Base-by-base conservation (phyloP, 2,888 invertebrate species). In the Lysandra bellargus region DNA sequence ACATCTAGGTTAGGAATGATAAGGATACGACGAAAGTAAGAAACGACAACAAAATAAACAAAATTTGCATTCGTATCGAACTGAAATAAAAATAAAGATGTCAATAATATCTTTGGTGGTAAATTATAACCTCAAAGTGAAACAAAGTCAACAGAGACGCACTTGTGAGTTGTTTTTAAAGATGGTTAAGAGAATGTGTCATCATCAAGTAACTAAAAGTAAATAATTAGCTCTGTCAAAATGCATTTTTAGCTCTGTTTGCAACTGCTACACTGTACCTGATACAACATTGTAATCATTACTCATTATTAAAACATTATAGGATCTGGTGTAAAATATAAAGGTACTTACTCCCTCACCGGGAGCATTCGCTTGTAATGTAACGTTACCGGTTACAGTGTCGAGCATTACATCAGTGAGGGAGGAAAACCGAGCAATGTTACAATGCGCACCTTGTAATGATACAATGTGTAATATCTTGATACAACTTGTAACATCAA, bases 1-100 rank as follows among this genome's bases (percentile, higher is more conserved):
- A 69, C 33, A 69, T 69, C 69, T 69, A 69, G 69, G 69, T 69
- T 69, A 69, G 69, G 69, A 69, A 69, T 69, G 69, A 69, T 69
- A 69, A 14, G 33, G 69, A 69, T 14, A 69, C 57, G 57, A 57
- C 17, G 57, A 57, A 5, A 69, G 14, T 37, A 33, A 33, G 14
- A 69, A 69, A 69, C 69, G 33, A 69, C 4, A 1, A 7, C 37
- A 6, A 14, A 69, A 69, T 14, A 69, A 33, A 69, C 69, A 37
- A 69, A 69, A 69, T 69, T 69, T 69, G 33, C 69, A 69, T 69
- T 69, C 5, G 33, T 33, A 33, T 69, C 69, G 69, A 23, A 23
- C 23, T 23, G 23, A 23, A 23, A 23, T 23, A 0, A 23, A 69
- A 69, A 69, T 33, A 33, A 69, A 33, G 4, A 33, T 33, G 57